A percentile compares a stretch with the other conserved stretches of the same genome.
Conservation (phyloP, 2,888 invertebrate genomes). For the Luperina nickerlii region DNA sequence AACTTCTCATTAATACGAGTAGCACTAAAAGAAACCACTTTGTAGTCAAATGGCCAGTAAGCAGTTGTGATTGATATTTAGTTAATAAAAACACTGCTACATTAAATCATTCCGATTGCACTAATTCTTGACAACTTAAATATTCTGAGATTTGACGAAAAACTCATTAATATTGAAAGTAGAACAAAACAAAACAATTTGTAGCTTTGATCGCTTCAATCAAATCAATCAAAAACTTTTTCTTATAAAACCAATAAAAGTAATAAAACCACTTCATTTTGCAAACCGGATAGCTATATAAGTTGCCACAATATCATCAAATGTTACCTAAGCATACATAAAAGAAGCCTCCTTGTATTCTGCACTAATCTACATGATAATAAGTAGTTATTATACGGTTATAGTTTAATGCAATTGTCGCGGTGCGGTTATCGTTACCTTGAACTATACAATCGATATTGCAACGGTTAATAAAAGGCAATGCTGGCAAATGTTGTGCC, state of each 20-base stretch:
- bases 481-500: slow-evolving; percentile 4
- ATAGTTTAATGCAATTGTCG: slow-evolving; percentile 20
- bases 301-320: background rate
- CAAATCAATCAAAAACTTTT: slow-evolving; percentile 19
- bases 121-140: background rate
- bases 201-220: slow-evolving; percentile 1
- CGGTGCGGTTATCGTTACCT: slow-evolving; percentile 15
- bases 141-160: background rate
- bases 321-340: background rate
- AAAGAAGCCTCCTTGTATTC: background rate
- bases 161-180: slow-evolving; percentile 7
- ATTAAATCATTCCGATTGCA: background rate
- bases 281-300: background rate
- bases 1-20: background rate
- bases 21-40: background rate
- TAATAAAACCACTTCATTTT: slow-evolving; percentile 13
- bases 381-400: slow-evolving; percentile 8
- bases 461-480: slow-evolving; percentile 4
- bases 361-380: slow-evolving; percentile 9
- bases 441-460: slow-evolving; percentile 43
- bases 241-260: background rate
- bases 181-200: slow-evolving; percentile 10
- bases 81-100: background rate
- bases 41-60: background rate
- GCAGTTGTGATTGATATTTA: background rate